These are phyloP conservation scores for Hydropsyche betteni DNA, from an alignment of 2,888 invertebrate species.

Conservation along the genomic window DNA sequence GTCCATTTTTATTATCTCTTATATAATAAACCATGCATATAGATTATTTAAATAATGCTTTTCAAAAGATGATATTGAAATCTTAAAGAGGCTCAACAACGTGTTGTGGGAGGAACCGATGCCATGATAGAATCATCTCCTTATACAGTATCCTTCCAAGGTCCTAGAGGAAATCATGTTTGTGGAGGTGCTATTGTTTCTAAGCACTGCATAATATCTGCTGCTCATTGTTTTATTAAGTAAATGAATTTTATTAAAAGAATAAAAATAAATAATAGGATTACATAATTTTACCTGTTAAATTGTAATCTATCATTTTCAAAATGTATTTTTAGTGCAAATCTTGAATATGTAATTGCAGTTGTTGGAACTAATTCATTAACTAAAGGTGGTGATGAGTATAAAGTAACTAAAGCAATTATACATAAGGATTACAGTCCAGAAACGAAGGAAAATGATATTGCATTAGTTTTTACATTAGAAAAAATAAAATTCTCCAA, in stretches of 20 bases:
- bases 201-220: slow-evolving; percentile 43
- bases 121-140: slow-evolving; percentile 40
- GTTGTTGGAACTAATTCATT: slow-evolving; percentile 44
- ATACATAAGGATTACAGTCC: slow-evolving; percentile 39
- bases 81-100: slow-evolving; percentile 20
- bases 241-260: slow-evolving; percentile 10
- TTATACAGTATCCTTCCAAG: slow-evolving; percentile 47
- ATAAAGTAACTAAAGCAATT: slow-evolving; percentile 42
- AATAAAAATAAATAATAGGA: neutral
- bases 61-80: neutral
- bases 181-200: slow-evolving; percentile 49
- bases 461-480: slow-evolving; percentile 43
- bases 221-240: slow-evolving; percentile 48
- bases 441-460: slow-evolving; percentile 45
- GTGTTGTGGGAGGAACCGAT: slow-evolving; percentile 45
- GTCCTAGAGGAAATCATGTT: slow-evolving; percentile 35
- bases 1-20: too few species aligned
- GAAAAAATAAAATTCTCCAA: slow-evolving; percentile 32
- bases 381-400: slow-evolving; percentile 35
- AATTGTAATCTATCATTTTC: neutral
- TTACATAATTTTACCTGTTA: too few species aligned
- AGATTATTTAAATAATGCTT: neutral
- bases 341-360: slow-evolving; percentile 37
- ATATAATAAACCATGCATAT: neutral
- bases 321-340: slow-evolving; percentile 30